Evolutionary conservation across 2,113 vertebrate genomes (phyloP).

Genomic region (Mustelus asterias): DNA sequence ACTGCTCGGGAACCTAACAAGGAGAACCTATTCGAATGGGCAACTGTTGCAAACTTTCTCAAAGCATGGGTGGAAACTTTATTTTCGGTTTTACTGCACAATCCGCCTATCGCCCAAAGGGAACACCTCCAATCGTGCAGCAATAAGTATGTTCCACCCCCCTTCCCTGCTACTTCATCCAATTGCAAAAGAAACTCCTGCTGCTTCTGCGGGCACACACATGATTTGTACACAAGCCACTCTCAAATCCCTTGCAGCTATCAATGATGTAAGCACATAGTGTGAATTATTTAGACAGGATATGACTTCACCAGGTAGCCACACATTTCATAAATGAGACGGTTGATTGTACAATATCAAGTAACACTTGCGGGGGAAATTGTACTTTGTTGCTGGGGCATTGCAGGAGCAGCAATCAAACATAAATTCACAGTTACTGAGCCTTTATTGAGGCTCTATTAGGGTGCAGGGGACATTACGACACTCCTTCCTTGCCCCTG

Average conservation of each 20-base stretch:
- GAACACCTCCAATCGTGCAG: neutral
- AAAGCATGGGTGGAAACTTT: neutral
- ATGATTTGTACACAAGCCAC: neutral
- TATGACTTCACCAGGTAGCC: neutral
- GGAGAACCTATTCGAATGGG: no score
- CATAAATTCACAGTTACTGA: neutral
- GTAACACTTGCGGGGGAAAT: neutral
- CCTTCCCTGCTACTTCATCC: neutral
- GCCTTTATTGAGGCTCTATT: neutral
- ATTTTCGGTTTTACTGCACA: neutral
- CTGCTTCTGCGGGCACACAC: neutral
- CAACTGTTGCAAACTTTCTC: neutral
- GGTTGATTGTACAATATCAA: neutral
- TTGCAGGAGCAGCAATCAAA: neutral
- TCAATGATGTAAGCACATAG: no score
- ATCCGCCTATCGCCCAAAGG: neutral
- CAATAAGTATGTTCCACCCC: neutral
- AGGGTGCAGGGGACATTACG: neutral
- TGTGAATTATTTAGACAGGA: constrained; percentile 12
- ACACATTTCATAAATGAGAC: neutral
- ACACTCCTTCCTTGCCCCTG: neutral
- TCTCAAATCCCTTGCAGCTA: neutral
- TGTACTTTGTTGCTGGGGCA: neutral
- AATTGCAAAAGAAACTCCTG: neutral
- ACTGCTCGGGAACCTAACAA: neutral